Conservation (phyloP, 1,140 invertebrate species). For the Stegodyphus dumicola region DNA sequence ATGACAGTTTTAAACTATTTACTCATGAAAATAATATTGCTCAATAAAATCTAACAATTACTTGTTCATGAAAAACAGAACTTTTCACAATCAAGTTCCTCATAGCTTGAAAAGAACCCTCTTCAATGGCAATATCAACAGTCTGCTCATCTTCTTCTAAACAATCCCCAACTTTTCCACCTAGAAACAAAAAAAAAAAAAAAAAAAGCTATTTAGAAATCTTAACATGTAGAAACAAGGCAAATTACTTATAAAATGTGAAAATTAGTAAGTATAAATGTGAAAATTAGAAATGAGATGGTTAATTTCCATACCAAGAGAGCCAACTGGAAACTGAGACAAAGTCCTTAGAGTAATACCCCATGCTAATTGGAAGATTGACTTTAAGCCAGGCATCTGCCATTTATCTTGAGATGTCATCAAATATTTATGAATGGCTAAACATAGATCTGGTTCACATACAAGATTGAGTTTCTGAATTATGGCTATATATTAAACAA, state of each 20-base stretch:
- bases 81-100: slow-evolving; percentile 79
- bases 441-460: slow-evolving; percentile 76
- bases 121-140: slow-evolving; percentile 81
- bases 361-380: slow-evolving; percentile 82
- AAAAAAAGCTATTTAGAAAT: neutral
- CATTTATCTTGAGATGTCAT: slow-evolving; percentile 69
- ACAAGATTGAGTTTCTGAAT: slow-evolving; percentile 80
- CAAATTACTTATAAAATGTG: no score
- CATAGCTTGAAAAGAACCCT: slow-evolving; percentile 83
- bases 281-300: no score
- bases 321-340: slow-evolving; percentile 67
- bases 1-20: no score
- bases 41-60: slow-evolving; percentile 65
- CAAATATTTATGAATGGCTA: slow-evolving; percentile 73
- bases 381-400: slow-evolving; percentile 77
- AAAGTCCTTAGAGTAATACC: slow-evolving; percentile 84
- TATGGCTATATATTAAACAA: slow-evolving; percentile 72
- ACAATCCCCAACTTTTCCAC: slow-evolving; percentile 68
- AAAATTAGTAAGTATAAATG: no score
- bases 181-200: slow-evolving; percentile 2
- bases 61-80: slow-evolving; percentile 78
- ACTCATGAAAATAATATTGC: no score
- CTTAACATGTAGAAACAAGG: no score
- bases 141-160: slow-evolving; percentile 81
- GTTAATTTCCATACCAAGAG: slow-evolving; percentile 62